These are phyloP conservation scores for Alethe castanea DNA, from an alignment of 2,113 vertebrate genomes.

Conservation along the genomic window DNA sequence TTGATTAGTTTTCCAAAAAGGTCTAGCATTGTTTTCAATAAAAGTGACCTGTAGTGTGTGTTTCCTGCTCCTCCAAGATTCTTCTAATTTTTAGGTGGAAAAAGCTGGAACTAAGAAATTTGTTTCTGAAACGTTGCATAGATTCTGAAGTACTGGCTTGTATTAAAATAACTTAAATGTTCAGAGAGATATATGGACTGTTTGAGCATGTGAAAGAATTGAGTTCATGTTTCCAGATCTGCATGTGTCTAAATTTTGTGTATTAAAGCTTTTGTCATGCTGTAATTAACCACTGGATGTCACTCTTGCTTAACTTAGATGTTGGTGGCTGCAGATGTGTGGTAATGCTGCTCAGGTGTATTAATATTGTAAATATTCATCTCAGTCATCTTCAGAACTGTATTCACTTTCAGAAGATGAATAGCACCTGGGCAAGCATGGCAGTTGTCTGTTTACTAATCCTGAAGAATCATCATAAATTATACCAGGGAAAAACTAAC, in stretches of 20 bases:
- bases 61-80: not conserved
- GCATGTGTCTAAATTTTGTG: not conserved
- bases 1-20: not conserved
- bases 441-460: not conserved
- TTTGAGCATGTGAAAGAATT: not conserved
- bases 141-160: not conserved
- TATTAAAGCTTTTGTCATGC: not conserved
- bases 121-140: not conserved
- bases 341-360: not conserved
- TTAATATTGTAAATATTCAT: not conserved
- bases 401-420: not conserved
- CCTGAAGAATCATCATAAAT: not conserved
- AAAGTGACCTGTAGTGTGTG: not conserved
- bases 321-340: not conserved
- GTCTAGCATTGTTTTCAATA: not conserved
- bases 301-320: slow-evolving; percentile 28
- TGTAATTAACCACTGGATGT: slow-evolving; percentile 57
- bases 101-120: not conserved
- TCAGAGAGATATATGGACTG: not conserved
- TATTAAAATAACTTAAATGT: not conserved
- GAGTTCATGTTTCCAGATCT: not conserved
- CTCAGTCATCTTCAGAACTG: not conserved
- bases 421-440: not conserved
- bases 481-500: not conserved
- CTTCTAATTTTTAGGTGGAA: not conserved